phyloP scores from a whole-genome alignment of 2,113 vertebrate genomes.

The Alethe castanea region DNA sequence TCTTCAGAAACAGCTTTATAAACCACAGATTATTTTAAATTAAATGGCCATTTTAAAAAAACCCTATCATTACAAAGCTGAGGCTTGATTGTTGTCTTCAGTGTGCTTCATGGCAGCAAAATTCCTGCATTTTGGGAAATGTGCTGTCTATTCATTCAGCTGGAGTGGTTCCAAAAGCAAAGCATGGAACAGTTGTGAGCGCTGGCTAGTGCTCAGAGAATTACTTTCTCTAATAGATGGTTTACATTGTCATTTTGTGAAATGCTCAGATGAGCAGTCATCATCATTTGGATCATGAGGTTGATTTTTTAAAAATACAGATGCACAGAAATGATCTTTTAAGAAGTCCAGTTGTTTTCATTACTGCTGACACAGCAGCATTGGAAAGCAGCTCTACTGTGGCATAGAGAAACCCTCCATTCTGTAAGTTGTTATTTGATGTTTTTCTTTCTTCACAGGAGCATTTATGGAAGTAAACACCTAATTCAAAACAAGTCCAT shows the following conservation, averaged over 20 bases:
- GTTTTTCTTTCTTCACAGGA: not conserved
- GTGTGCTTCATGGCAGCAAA: slow-evolving; percentile 12
- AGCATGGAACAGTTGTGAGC: not conserved
- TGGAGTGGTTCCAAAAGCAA: slow-evolving; percentile 1
- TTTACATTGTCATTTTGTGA: not conserved
- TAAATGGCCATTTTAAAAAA: slow-evolving; percentile 8
- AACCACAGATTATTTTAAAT: slow-evolving; percentile 53
- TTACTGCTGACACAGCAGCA: not conserved
- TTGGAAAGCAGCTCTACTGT: not conserved
- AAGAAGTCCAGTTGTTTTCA: not conserved
- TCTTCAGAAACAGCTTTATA: not conserved
- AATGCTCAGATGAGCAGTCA: not conserved
- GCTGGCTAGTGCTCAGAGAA: not conserved
- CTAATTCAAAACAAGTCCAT: not conserved
- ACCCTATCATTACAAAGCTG: slow-evolving; percentile 26
- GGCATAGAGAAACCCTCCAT: not conserved
- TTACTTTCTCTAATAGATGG: not conserved
- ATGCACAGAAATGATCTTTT: not conserved
- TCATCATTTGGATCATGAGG: not conserved
- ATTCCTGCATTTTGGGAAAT: slow-evolving; percentile 26
- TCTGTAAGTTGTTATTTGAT: not conserved
- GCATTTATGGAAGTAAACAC: not conserved
- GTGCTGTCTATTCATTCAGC: not conserved
- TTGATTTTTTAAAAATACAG: not conserved
- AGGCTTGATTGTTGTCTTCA: slow-evolving; percentile 13